These are phyloP conservation scores for Caenorhabditis imperialis DNA, from an alignment of 2,888 invertebrate species.

Conservation along the genomic window DNA sequence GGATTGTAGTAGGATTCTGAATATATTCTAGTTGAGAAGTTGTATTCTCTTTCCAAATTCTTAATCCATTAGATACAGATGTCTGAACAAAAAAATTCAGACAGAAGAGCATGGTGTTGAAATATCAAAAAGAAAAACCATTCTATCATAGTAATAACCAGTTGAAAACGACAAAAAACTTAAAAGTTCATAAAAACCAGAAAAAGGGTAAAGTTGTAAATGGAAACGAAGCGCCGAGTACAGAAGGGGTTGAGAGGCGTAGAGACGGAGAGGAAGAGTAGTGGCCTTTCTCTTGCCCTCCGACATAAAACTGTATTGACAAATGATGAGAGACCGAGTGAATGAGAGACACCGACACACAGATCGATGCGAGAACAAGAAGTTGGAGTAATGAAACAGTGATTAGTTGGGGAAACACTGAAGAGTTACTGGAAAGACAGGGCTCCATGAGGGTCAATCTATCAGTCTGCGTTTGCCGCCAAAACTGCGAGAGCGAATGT, in stretches of 20 bases:
- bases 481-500: too few relatives aligned
- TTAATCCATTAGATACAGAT: too few relatives aligned
- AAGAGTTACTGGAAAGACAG: too few relatives aligned
- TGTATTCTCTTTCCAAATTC: too few relatives aligned
- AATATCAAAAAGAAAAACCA: not conserved
- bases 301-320: constrained; percentile 33
- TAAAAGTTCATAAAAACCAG: not conserved
- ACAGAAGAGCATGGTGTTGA: too few relatives aligned
- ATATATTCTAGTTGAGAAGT: too few relatives aligned
- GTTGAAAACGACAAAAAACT: not conserved
- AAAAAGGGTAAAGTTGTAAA: constrained; percentile 11
- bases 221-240: constrained; percentile 32
- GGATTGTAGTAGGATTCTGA: too few relatives aligned
- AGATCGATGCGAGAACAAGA: constrained; percentile 3
- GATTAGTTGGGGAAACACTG: constrained; percentile 17
- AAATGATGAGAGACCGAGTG: constrained; percentile 28
- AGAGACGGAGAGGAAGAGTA: constrained; percentile 30
- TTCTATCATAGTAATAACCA: not conserved
- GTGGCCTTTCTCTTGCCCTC: constrained; percentile 20
- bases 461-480: too few relatives aligned
- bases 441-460: too few relatives aligned
- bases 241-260: constrained; percentile 1
- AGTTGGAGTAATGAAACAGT: not conserved
- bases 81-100: too few relatives aligned
- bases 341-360: constrained; percentile 23